Conservation (phyloP, 2,797 vertebrate genomes). For the Gymnothorax reevesii region DNA sequence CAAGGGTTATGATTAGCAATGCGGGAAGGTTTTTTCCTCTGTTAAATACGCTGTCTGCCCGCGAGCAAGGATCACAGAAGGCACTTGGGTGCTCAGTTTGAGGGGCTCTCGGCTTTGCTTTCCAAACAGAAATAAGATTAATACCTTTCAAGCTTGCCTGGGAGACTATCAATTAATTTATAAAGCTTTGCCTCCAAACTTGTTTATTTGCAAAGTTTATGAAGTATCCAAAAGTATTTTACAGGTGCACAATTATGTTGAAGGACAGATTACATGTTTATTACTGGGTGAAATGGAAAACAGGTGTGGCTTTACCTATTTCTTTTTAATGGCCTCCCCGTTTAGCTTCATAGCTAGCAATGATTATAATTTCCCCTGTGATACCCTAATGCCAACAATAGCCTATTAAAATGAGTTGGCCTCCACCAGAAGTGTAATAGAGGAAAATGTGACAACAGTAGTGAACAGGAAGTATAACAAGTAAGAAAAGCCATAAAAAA, state of each 20-base stretch:
- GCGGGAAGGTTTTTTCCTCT: conserved; percentile 35
- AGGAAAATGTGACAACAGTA: background rate
- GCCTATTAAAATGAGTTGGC: background rate
- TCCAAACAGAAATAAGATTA: conserved; percentile 44
- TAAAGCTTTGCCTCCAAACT: conserved; percentile 48
- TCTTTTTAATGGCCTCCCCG: background rate
- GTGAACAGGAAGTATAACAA: background rate
- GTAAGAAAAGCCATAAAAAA: no score
- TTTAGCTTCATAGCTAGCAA: background rate
- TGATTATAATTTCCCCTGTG: background rate
- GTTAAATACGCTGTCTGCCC: conserved; percentile 38
- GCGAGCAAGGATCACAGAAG: conserved; percentile 50
- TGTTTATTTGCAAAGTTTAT: conserved; percentile 43
- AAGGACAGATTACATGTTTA: background rate
- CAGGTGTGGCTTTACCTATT: background rate
- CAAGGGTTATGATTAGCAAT: conserved; percentile 31
- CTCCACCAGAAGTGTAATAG: background rate
- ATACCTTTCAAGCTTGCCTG: conserved; percentile 55
- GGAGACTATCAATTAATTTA: conserved; percentile 57
- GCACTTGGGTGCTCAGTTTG: conserved; percentile 42
- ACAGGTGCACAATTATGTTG: background rate
- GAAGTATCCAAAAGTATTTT: conserved; percentile 42
- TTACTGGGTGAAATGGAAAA: background rate
- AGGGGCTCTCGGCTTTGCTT: conserved; percentile 54
- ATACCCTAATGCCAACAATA: background rate